Percentiles rank a stretch among this genome's conserved stretches.
These are phyloP conservation scores for Sarcophaga peregrina DNA, from an alignment of 1,140 invertebrate species.

Conservation along the genomic window DNA sequence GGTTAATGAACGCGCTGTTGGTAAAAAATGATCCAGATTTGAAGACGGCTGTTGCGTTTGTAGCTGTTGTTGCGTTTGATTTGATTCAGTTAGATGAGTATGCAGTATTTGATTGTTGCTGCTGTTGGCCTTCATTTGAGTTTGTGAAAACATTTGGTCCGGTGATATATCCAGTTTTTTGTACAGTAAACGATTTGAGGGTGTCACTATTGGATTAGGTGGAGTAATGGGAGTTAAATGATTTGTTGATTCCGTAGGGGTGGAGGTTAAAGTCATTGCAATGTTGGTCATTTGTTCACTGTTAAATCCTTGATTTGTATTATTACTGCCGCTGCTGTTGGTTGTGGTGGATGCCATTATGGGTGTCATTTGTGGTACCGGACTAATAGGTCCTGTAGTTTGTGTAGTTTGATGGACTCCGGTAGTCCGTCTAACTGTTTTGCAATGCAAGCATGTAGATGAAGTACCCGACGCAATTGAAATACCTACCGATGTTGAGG, in stretches of 20 bases:
- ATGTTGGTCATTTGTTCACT: conserved; percentile 12
- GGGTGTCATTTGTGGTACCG: conserved; percentile 53
- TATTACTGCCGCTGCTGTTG: neutral
- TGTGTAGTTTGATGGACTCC: conserved; percentile 66
- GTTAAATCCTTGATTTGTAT: conserved; percentile 2
- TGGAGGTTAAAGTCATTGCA: conserved; percentile 31
- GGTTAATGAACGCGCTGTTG: neutral
- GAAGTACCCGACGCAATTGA: neutral
- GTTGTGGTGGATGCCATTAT: neutral
- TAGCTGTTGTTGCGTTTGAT: conserved; percentile 46
- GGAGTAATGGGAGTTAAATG: conserved; percentile 22
- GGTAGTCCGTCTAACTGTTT: conserved; percentile 61
- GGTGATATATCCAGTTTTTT: conserved; percentile 4
- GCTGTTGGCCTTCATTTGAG: neutral
- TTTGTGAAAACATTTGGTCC: conserved; percentile 11
- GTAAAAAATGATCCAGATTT: conserved; percentile 3
- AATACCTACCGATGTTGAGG: neutral
- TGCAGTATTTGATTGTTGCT: conserved; percentile 28
- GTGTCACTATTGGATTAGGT: neutral
- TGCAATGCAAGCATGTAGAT: conserved; percentile 62
- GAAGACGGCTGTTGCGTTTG: conserved; percentile 48
- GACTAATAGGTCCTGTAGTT: conserved; percentile 65
- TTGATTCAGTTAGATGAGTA: conserved; percentile 8
- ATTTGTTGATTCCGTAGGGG: neutral
- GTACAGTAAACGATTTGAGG: conserved; percentile 3